Evolutionary conservation across 2,797 vertebrate genomes (phyloP).

Genomic region (Pelodytes ibericus): DNA sequence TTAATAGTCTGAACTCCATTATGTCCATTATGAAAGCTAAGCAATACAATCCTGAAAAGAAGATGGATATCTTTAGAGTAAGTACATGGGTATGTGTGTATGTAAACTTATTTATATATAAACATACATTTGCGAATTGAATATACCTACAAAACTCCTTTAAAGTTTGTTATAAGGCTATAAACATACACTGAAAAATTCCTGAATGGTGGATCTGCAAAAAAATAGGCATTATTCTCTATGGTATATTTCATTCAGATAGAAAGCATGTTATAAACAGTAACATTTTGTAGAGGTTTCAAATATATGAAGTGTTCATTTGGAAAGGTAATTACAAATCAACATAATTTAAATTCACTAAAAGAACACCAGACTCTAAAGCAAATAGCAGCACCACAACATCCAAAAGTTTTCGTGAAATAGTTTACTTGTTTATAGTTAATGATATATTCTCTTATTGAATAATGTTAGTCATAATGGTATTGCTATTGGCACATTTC

Average conservation of each 20-base stretch:
- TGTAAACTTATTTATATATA: slow-evolving; percentile 44
- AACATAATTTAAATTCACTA: too few relatives aligned
- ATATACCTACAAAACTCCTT: slow-evolving; percentile 22
- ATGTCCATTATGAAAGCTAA: slow-evolving; percentile 45
- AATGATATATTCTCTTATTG: too few relatives aligned
- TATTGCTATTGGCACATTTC: too few relatives aligned
- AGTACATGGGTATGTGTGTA: slow-evolving; percentile 18
- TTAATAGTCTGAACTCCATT: slow-evolving; percentile 48
- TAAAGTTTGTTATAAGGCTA: background rate
- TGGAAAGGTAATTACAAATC: too few relatives aligned
- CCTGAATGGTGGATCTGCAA: background rate
- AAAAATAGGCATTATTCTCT: background rate
- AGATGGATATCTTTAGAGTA: slow-evolving; percentile 28
- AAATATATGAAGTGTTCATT: too few relatives aligned
- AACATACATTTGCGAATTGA: slow-evolving; percentile 26
- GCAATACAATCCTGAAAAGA: slow-evolving; percentile 16
- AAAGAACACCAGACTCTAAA: too few relatives aligned
- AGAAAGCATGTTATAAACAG: too few relatives aligned
- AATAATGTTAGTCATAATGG: too few relatives aligned
- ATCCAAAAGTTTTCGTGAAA: too few relatives aligned
- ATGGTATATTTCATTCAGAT: background rate
- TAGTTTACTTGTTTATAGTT: too few relatives aligned
- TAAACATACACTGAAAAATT: background rate
- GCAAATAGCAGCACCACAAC: too few relatives aligned
- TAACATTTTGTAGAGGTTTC: too few relatives aligned